Evolutionary conservation across 2,888 invertebrate genomes (phyloP).

Genomic region (Cactoblastis cactorum): DNA sequence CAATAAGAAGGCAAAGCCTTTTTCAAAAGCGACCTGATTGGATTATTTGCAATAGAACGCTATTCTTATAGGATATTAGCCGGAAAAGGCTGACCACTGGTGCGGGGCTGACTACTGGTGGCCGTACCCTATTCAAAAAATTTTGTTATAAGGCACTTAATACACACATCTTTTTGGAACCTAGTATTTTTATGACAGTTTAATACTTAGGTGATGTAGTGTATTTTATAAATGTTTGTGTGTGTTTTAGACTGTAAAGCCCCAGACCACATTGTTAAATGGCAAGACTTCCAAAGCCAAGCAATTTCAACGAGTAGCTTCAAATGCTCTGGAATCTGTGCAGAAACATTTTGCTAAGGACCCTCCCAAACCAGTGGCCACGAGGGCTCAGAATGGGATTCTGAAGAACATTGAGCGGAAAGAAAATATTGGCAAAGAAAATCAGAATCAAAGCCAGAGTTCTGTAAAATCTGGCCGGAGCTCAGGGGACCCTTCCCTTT

Average conservation of each 20-base stretch:
- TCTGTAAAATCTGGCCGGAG: constrained; percentile 75
- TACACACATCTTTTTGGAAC: no score
- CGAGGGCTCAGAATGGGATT: constrained; percentile 63
- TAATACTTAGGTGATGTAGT: no score
- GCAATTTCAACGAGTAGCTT: constrained; percentile 57
- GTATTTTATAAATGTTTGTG: no score
- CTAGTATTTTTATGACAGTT: no score
- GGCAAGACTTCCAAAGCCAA: constrained; percentile 71
- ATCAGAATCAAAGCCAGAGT: constrained; percentile 56
- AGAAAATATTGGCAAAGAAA: constrained; percentile 38
- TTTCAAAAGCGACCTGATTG: no score
- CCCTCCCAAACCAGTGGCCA: constrained; percentile 50
- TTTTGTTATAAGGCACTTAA: no score
- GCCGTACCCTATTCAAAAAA: no score
- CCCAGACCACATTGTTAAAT: constrained; percentile 46
- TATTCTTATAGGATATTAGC: no score
- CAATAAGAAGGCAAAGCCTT: no score
- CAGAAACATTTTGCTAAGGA: constrained; percentile 66
- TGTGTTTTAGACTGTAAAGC: constrained; percentile 58
- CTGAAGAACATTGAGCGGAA: constrained; percentile 65
- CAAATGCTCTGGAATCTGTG: constrained; percentile 59
- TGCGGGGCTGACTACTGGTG: no score
- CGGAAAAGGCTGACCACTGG: no score
- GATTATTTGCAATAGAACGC: no score
- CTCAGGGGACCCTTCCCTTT: constrained; percentile 87